Conservation (phyloP, 2,113 vertebrate genomes). For the Pagrus major region DNA sequence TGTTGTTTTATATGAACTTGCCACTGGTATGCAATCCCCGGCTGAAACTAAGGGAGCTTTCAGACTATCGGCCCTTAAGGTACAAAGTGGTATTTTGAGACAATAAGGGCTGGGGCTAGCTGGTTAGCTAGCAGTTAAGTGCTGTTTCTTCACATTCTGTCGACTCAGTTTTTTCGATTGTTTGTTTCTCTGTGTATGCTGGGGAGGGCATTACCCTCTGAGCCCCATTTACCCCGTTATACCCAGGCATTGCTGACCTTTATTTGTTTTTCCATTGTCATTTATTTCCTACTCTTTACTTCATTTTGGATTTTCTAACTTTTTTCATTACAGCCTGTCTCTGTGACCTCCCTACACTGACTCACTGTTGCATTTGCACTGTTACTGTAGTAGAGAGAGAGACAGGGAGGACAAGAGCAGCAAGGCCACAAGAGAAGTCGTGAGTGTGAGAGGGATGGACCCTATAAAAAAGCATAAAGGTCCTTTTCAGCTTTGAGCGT, state of each 20-base stretch:
- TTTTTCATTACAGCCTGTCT: background rate
- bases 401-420: background rate
- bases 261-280: background rate
- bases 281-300: background rate
- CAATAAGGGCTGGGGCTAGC: no score
- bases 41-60: no score
- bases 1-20: no score
- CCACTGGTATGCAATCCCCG: no score
- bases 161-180: no score
- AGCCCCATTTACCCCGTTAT: background rate
- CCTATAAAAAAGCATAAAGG: slow-evolving; percentile 51
- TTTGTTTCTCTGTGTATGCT: no score
- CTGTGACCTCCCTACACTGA: slow-evolving; percentile 10
- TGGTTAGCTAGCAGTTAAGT: no score
- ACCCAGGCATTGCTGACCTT: background rate
- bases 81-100: no score
- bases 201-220: no score
- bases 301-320: background rate
- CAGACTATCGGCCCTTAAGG: no score
- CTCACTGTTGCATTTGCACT: slow-evolving; percentile 7
- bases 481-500: slow-evolving; percentile 52
- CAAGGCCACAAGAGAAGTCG: slow-evolving; percentile 14
- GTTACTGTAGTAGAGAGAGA: slow-evolving; percentile 15
- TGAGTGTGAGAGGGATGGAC: slow-evolving; percentile 29
- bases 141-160: no score